phyloP scores from a whole-genome alignment of 2,888 invertebrate genomes.

The Marasmarcha lunaedactyla region DNA sequence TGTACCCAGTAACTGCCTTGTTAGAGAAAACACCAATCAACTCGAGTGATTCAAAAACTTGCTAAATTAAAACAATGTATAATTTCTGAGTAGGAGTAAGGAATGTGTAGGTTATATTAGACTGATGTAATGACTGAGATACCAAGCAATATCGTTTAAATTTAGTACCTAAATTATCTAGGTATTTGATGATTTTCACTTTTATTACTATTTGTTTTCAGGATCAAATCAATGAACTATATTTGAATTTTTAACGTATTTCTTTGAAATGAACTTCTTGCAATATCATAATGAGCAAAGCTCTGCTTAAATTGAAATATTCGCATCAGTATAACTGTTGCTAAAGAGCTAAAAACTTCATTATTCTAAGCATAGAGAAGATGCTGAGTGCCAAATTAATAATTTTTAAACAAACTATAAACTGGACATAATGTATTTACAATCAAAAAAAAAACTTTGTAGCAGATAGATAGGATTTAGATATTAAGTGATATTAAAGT shows the following conservation, averaged over 20 bases:
- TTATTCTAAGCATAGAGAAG: not conserved
- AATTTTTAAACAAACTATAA: slow-evolving; percentile 34
- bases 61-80: too few relatives aligned
- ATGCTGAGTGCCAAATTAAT: slow-evolving; percentile 53
- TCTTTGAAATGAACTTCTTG: not conserved
- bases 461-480: slow-evolving; percentile 48
- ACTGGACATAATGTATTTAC: not conserved
- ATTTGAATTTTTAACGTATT: not conserved
- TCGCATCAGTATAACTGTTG: too few relatives aligned
- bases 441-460: slow-evolving; percentile 26
- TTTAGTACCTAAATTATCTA: too few relatives aligned
- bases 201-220: slow-evolving; percentile 38
- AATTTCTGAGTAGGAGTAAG: not conserved
- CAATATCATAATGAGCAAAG: not conserved
- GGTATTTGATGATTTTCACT: too few relatives aligned
- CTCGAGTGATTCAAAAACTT: too few relatives aligned
- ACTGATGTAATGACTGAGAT: slow-evolving; percentile 64
- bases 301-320: too few relatives aligned
- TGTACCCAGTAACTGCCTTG: too few relatives aligned
- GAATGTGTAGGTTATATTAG: slow-evolving; percentile 28
- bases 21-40: too few relatives aligned
- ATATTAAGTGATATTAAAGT: slow-evolving; percentile 59
- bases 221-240: not conserved
- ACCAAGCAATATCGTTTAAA: slow-evolving; percentile 55
- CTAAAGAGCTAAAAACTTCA: slow-evolving; percentile 1